Percentiles rank a stretch among this genome's conserved stretches.
Conservation (phyloP, 2,797 vertebrate species). For the Halcyon chelicuti region DNA sequence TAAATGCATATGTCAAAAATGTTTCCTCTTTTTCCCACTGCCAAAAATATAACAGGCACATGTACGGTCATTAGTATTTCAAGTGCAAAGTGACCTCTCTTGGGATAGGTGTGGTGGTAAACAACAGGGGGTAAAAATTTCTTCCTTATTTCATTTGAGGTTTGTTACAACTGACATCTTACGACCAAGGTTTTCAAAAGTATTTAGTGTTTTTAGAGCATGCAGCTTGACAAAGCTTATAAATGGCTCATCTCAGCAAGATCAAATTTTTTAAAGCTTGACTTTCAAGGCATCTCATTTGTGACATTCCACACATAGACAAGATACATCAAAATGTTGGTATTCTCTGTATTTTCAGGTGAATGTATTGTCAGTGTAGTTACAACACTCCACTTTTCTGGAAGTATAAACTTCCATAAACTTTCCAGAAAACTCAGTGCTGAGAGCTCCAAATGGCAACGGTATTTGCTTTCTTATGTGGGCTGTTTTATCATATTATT, state of each 20-base stretch:
- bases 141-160: not conserved
- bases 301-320: not conserved
- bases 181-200: not conserved
- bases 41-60: not conserved
- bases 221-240: not conserved
- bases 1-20: accelerated
- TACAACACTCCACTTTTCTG: not conserved
- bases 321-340: not conserved
- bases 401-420: not conserved
- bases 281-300: not conserved
- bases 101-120: not conserved
- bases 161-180: not conserved
- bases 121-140: not conserved
- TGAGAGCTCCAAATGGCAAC: not conserved
- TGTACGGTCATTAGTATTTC: not conserved
- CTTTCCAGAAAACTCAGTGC: conserved; percentile 3
- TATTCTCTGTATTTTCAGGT: not conserved
- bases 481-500: conserved; percentile 39
- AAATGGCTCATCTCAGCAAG: not conserved
- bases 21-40: not conserved
- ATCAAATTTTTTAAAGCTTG: not conserved
- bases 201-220: not conserved
- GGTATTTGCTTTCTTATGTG: conserved; percentile 20
- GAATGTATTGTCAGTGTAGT: not conserved
- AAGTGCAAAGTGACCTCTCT: not conserved